phyloP scores from a whole-genome alignment of 2,797 vertebrate species.

The Mallotus villosus region DNA sequence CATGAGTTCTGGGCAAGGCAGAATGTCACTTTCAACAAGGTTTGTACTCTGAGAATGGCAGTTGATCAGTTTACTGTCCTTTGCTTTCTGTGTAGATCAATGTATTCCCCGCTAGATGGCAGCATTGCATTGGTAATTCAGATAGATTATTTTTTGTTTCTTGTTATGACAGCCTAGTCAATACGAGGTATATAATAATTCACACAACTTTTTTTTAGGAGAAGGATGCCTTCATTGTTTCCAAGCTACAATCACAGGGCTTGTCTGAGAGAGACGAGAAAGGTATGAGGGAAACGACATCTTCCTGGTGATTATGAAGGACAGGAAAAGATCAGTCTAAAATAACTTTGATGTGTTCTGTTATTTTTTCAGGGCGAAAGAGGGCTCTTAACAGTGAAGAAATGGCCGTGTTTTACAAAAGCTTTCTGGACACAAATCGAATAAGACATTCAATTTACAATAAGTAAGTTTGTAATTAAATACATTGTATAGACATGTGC shows the following conservation, averaged over 20 bases:
- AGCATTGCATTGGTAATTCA: slow-evolving; percentile 16
- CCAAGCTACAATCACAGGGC: slow-evolving; percentile 79
- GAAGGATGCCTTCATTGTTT: slow-evolving; percentile 84
- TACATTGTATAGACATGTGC: background rate
- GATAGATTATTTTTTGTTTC: background rate
- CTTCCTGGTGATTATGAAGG: background rate
- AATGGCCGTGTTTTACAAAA: slow-evolving; percentile 95
- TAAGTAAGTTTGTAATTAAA: slow-evolving; percentile 77
- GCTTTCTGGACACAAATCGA: slow-evolving; percentile 87
- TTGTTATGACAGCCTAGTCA: background rate
- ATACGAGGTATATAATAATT: background rate
- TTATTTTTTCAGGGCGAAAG: slow-evolving; percentile 76
- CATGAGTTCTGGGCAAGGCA: slow-evolving; percentile 88
- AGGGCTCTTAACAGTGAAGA: slow-evolving; percentile 82
- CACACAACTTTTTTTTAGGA: slow-evolving; percentile 74
- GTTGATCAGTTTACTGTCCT: background rate
- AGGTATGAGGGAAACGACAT: slow-evolving; percentile 71
- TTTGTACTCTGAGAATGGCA: slow-evolving; percentile 33
- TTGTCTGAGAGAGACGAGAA: slow-evolving; percentile 72
- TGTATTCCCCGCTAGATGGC: slow-evolving; percentile 50
- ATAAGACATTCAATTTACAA: slow-evolving; percentile 87
- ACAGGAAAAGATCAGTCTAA: background rate
- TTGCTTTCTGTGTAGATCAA: background rate
- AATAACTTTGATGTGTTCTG: background rate
- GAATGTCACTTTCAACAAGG: slow-evolving; percentile 82